phyloP scores from a whole-genome alignment of 2,113 vertebrate genomes.

The Myxocyprinus asiaticus region DNA sequence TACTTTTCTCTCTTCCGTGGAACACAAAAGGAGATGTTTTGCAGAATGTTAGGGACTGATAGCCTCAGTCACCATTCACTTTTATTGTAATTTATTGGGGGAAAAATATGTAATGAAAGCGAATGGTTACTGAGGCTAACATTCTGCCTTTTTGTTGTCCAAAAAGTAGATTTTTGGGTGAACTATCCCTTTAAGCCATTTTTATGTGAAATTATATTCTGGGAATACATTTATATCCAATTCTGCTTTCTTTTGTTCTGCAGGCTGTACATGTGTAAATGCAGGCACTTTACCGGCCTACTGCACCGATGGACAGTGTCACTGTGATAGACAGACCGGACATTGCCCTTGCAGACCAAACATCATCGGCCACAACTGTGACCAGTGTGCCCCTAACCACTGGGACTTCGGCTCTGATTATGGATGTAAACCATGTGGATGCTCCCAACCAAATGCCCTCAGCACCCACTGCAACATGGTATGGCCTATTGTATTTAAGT shows the following conservation, averaged over 20 bases:
- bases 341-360: conserved; percentile 78
- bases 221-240: neutral
- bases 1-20: too few species aligned
- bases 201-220: neutral
- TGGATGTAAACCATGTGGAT: conserved; percentile 82
- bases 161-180: too few species aligned
- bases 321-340: conserved; percentile 73
- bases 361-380: conserved; percentile 76
- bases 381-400: conserved; percentile 76
- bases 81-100: too few species aligned
- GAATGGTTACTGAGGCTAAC: too few species aligned
- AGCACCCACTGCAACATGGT: conserved; percentile 78
- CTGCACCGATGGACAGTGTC: conserved; percentile 68
- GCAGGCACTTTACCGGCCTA: conserved; percentile 70
- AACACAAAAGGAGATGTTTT: too few species aligned
- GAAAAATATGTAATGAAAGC: too few species aligned
- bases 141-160: too few species aligned
- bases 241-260: neutral
- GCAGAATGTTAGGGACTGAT: too few species aligned
- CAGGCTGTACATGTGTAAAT: conserved; percentile 81
- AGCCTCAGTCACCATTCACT: too few species aligned
- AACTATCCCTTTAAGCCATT: neutral
- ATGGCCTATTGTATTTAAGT: conserved; percentile 41
- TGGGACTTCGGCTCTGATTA: conserved; percentile 76
- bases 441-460: conserved; percentile 64